Conservation (phyloP, 2,797 vertebrate species). For the Xenentodon cancila region DNA sequence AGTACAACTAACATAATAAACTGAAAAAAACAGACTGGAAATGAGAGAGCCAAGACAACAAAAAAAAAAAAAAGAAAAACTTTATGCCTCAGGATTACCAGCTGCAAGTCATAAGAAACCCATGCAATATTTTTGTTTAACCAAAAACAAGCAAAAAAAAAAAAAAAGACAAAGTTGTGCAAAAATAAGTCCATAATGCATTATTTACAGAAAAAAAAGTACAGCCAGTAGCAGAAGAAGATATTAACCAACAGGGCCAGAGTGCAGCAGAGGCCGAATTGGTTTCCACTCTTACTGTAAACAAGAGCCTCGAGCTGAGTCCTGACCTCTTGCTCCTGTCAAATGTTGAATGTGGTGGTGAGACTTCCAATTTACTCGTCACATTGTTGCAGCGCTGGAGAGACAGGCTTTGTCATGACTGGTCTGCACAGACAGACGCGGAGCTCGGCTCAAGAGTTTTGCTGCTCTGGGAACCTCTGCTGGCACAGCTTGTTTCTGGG, state of each 20-base stretch:
- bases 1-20: too few relatives aligned
- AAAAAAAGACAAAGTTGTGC: neutral
- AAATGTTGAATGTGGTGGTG: conserved; percentile 61
- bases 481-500: conserved; percentile 43
- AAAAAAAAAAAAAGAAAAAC: too few relatives aligned
- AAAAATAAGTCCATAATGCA: neutral
- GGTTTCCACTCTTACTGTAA: conserved; percentile 57
- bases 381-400: conserved; percentile 37
- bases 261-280: conserved; percentile 40
- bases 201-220: conserved; percentile 18
- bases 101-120: too few relatives aligned
- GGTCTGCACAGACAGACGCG: conserved; percentile 37
- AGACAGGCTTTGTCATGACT: conserved; percentile 42
- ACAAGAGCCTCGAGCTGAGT: conserved; percentile 61
- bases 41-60: too few relatives aligned
- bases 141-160: too few relatives aligned
- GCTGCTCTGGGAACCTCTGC: conserved; percentile 54
- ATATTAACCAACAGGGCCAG: conserved; percentile 33
- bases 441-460: conserved; percentile 47
- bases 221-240: conserved; percentile 15
- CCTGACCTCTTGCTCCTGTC: conserved; percentile 57
- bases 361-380: conserved; percentile 65
- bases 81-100: too few relatives aligned
- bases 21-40: too few relatives aligned
- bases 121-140: too few relatives aligned